Percentiles rank a stretch among this genome's conserved stretches.
These are phyloP conservation scores for Drosophila quadrilineata DNA, from an alignment of 1,140 invertebrate species.

Conservation along the genomic window DNA sequence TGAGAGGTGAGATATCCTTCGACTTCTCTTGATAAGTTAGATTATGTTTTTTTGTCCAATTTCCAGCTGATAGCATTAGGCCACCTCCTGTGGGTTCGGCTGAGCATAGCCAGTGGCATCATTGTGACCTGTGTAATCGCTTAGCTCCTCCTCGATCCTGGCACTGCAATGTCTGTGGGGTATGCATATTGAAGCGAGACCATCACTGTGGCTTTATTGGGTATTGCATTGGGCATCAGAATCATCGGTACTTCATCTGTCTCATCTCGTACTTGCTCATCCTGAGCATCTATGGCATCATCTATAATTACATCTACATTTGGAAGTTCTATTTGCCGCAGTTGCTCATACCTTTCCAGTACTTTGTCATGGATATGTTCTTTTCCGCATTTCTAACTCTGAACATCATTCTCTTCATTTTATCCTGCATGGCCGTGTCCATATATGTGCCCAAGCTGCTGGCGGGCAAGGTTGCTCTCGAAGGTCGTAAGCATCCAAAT, in stretches of 20 bases:
- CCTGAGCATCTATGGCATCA: conserved; percentile 85
- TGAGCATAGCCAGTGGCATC: conserved; percentile 14
- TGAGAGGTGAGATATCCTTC: conserved; percentile 34
- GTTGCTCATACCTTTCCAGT: background rate
- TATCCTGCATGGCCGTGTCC: background rate
- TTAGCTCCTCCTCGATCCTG: conserved; percentile 93
- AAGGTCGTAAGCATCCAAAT: background rate
- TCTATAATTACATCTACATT: conserved; percentile 83
- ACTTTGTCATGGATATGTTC: background rate
- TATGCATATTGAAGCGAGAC: conserved; percentile 94
- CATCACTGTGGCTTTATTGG: conserved; percentile 96
- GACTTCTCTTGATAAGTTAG: too few relatives aligned
- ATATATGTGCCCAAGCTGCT: background rate
- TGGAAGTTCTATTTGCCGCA: background rate
- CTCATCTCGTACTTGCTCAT: conserved; percentile 91
- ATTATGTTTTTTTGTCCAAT: too few relatives aligned
- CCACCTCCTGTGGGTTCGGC: background rate
- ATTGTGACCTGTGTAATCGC: conserved; percentile 82
- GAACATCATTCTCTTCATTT: background rate
- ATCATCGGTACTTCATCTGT: conserved; percentile 93
- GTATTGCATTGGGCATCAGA: conserved; percentile 93
- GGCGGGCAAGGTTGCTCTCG: background rate
- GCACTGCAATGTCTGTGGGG: conserved; percentile 91
- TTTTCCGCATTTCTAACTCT: background rate
- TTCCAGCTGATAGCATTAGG: background rate